Conservation (phyloP, 2,797 vertebrate genomes). For the Muraenolepis orangiensis region DNA sequence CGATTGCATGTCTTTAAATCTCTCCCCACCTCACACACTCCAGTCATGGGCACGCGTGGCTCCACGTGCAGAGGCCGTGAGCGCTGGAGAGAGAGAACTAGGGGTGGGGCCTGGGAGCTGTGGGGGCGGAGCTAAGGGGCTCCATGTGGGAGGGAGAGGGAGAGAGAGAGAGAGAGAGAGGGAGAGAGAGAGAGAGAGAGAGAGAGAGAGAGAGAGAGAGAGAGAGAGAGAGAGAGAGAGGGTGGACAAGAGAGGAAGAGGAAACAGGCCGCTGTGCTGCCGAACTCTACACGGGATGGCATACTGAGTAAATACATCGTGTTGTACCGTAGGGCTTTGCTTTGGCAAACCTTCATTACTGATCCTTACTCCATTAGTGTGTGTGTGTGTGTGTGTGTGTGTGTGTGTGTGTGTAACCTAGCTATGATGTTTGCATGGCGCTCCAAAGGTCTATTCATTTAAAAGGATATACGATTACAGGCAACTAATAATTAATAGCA, state of each 20-base stretch:
- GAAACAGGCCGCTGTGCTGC: conserved; percentile 41
- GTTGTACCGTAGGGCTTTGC: too few relatives aligned
- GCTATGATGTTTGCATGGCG: neutral
- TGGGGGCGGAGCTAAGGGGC: neutral
- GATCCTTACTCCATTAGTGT: neutral
- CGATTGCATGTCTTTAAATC: conserved; percentile 79
- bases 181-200: conserved; percentile 34
- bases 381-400: neutral
- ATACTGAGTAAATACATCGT: conserved; percentile 24
- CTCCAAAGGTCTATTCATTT: neutral
- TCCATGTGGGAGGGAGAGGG: conserved; percentile 45
- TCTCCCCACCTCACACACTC: conserved; percentile 78
- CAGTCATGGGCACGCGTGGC: conserved; percentile 73
- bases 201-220: conserved; percentile 21
- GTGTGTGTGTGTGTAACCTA: neutral
- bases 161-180: conserved; percentile 21
- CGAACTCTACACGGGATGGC: conserved; percentile 53
- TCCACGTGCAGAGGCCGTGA: conserved; percentile 74
- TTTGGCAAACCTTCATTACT: too few relatives aligned
- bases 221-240: conserved; percentile 34
- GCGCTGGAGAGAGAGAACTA: conserved; percentile 68
- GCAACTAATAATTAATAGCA: neutral
- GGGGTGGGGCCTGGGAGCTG: conserved; percentile 58
- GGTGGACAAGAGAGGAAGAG: conserved; percentile 61
- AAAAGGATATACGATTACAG: neutral